Evolutionary conservation across 2,113 vertebrate species (phyloP), one percentile per base, ranked within the genome.

Genomic region (Aspiorhynchus laticeps): DNA sequence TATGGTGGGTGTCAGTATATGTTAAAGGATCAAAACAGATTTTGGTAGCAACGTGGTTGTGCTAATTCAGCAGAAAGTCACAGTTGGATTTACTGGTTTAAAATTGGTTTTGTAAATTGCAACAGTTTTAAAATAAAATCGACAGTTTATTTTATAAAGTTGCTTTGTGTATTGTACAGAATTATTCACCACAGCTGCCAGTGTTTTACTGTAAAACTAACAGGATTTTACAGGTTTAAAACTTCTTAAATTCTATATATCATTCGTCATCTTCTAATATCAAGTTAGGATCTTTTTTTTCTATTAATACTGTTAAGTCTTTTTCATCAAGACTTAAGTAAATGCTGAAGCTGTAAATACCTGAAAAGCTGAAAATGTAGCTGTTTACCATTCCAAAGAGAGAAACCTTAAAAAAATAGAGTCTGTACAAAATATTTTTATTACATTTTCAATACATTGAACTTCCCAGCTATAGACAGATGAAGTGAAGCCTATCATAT

Each of bases 1-100:
- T 73, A 73, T 73, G 69, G 4, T 73, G 69, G 19, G 41, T 73
- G 69, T 24, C 33, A 73, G 36, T 24, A 73, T 73, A 41, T 73
- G 69, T 73, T 73, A 73, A 24, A 73, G 36, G 69, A 71, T 71
- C 67, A 71, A 71, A 71, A 71, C 67, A 71, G 31, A 73, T 73
- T 73, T 41, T 24, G 36, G 69, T 73, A 33, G 31, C 31, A 73
- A 36, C 10, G 4, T 73, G 69, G 69, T 38, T 73, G 10, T 73
- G 69, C 69, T 71, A 9, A 36, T 21, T 71, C 31, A 71, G 67
- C 31, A 36, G 31, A 36, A 71, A 71, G 19, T 19, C 7, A 21
- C 1, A 3, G 31, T 36, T 71, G 67, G 31, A 71, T 36, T 71
- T 69, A 69, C 65, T 9, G 17, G 31, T 69, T 69, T 71, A 36